phyloP scores from a whole-genome alignment of 2,888 invertebrate genomes.

The Meandrusa payeni region DNA sequence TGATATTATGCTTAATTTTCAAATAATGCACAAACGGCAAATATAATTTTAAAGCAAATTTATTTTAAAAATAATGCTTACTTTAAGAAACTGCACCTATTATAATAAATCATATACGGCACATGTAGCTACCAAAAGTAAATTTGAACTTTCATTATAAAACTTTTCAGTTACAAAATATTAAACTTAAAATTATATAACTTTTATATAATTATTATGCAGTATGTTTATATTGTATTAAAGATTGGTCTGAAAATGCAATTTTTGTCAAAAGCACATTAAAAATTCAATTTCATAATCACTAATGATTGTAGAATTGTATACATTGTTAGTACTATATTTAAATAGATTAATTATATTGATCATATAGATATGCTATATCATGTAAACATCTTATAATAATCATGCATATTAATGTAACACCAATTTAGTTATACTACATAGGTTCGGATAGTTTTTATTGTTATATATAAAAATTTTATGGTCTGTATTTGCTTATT shows the following conservation, averaged over 20 bases:
- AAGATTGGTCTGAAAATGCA: constrained; percentile 1
- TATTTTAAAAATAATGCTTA: constrained; percentile 1
- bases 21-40: constrained; percentile 14
- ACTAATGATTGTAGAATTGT: constrained; percentile 5
- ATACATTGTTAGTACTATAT: constrained; percentile 1
- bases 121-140: constrained; percentile 9
- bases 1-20: constrained; percentile 6
- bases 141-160: not conserved
- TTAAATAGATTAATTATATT: not conserved
- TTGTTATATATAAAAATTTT: no score
- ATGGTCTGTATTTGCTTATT: no score
- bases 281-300: constrained; percentile 4
- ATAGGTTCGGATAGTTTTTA: no score
- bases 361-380: no score
- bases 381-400: no score
- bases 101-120: constrained; percentile 7
- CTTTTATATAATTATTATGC: constrained; percentile 9
- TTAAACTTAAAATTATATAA: constrained; percentile 1
- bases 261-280: constrained; percentile 10
- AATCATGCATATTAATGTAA: not conserved
- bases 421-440: constrained; percentile 12
- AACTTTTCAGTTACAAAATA: not conserved
- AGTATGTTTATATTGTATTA: not conserved
- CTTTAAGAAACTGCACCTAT: constrained; percentile 12
- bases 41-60: constrained; percentile 1